Base-by-base conservation (phyloP, 2,888 invertebrate genomes). In the Watsonalla cultraria region DNA sequence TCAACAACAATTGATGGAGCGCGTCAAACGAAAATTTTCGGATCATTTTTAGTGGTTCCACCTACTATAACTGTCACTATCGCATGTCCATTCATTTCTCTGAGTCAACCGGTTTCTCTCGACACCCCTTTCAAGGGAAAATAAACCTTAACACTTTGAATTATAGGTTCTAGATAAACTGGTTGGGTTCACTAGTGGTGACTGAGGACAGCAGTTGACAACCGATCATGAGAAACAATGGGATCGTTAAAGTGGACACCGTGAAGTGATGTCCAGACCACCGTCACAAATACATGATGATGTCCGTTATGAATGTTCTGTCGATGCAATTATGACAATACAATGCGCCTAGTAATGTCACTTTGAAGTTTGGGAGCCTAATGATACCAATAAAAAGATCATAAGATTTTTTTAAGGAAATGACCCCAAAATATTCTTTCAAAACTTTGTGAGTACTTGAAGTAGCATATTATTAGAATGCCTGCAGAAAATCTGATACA, bases 201-300 rank as follows among this genome's bases (percentile, higher is more conserved):
- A 69, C 67, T 64, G 73, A 65, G 76, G 74, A 74, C 77, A 76
- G 66, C 70, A 70, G 82, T 84, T 86, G 84, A 85, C 87, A 85
- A 79, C 76, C 77, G 82, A 86, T 86, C 79, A 76, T 74, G 65
- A 78, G 66, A 86, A 84, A 90, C 90, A 90, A 90, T 90, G 72
- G 88, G 76, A 78, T 89, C 88, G 80, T 89, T 89, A 88, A 81
- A 82, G 78, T 82, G 83, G 82, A 80, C 84, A 81, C 71, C 70
- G 65, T 68, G 66, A 79, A 82, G 77, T 87, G 88, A 89, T 78
- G 82, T 62, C 64, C 64, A 71, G 89, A 89, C 90, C 90, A 88
- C 90, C 90, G 72, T 71, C 76, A 72, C 67, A 70, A 55, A 61
- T 64, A 78, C 78, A 79, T 71, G 62, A 48, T 48, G 35, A 48